Evolutionary conservation across 1,140 invertebrate species (phyloP).

Genomic region (Batillaria attramentaria): DNA sequence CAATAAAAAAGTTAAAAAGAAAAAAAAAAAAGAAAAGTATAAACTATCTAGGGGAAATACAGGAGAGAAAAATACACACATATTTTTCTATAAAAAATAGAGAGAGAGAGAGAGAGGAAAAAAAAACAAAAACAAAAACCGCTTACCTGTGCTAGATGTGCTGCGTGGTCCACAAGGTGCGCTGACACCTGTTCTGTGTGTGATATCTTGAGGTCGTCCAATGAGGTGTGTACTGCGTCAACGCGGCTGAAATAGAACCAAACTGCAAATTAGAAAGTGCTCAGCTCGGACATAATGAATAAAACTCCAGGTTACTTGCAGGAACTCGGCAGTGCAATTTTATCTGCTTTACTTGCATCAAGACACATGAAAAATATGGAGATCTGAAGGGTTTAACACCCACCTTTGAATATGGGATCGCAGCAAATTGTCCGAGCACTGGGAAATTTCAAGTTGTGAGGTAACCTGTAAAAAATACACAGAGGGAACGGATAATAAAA

Average conservation of each 20-base stretch:
- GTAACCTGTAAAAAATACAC: conserved; percentile 6
- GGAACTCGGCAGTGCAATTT: too few relatives aligned
- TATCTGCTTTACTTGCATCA: background rate
- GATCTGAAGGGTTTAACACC: background rate
- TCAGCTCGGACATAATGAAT: background rate
- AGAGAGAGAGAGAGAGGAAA: too few relatives aligned
- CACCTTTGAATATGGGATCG: conserved; percentile 19
- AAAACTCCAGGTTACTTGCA: too few relatives aligned
- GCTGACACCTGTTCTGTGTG: background rate
- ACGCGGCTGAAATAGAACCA: background rate
- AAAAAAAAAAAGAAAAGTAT: too few relatives aligned
- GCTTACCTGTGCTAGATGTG: conserved; percentile 16
- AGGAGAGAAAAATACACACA: too few relatives aligned
- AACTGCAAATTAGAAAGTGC: background rate
- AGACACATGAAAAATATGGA: background rate
- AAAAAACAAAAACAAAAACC: background rate
- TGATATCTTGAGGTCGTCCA: background rate
- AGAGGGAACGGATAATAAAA: background rate
- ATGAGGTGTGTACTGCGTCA: background rate
- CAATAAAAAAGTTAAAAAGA: too few relatives aligned
- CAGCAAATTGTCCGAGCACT: conserved; percentile 9
- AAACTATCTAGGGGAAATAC: too few relatives aligned
- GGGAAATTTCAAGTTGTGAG: conserved; percentile 12
- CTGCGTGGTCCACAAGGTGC: background rate
- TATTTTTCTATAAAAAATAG: too few relatives aligned